Evolutionary conservation across 2,888 invertebrate genomes (phyloP).

Genomic region (Melanostoma scalare): DNA sequence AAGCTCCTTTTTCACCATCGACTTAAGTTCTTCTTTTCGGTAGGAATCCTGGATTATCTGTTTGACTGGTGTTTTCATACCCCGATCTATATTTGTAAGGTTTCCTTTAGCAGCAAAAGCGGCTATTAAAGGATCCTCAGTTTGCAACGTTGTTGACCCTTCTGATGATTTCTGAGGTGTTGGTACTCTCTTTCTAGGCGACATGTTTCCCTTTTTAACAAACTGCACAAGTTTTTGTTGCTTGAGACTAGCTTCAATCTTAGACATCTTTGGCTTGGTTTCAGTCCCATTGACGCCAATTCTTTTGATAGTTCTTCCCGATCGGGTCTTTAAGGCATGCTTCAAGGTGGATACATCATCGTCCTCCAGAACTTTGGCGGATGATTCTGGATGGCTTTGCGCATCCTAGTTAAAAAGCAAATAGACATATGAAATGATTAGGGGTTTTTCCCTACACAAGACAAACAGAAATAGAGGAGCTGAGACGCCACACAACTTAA

Average conservation of each 20-base stretch:
- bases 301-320: conserved; percentile 78
- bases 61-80: conserved; percentile 79
- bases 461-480: neutral
- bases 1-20: conserved; percentile 84
- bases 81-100: conserved; percentile 77
- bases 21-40: conserved; percentile 81
- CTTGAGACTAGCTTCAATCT: conserved; percentile 77
- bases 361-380: conserved; percentile 71
- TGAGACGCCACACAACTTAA: conserved; percentile 22
- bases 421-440: conserved; percentile 38
- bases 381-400: conserved; percentile 33
- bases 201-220: conserved; percentile 80
- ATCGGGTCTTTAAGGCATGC: conserved; percentile 76
- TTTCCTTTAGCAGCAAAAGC: conserved; percentile 75
- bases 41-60: conserved; percentile 81
- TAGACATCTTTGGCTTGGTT: conserved; percentile 74
- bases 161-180: conserved; percentile 66
- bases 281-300: conserved; percentile 75
- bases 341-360: conserved; percentile 76
- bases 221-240: conserved; percentile 80
- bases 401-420: conserved; percentile 67
- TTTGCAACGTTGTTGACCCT: conserved; percentile 43
- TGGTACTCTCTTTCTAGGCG: conserved; percentile 79
- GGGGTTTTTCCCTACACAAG: conserved; percentile 55
- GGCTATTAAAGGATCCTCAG: conserved; percentile 75